Percentiles rank a stretch among this genome's conserved stretches.
Evolutionary conservation across 2,888 invertebrate species (phyloP).

Genomic region (Andrena hattorfiana): DNA sequence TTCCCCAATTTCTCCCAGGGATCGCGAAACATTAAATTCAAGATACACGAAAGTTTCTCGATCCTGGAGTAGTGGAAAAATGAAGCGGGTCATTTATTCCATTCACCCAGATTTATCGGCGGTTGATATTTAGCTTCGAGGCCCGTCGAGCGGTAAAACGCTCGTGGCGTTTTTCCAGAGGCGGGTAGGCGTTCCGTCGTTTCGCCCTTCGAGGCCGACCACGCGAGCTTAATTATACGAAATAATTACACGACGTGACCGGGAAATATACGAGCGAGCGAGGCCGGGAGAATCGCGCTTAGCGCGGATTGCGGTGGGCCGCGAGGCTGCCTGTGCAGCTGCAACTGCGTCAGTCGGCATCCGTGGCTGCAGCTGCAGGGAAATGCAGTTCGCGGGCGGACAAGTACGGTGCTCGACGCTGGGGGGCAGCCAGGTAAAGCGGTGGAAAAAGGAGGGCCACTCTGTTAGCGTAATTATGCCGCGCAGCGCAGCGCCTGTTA

Average conservation of each 20-base stretch:
- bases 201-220: constrained; percentile 25
- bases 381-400: constrained; percentile 53
- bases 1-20: too few relatives aligned
- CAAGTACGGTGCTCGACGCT: constrained; percentile 46
- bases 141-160: constrained; percentile 4
- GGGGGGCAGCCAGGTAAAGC: constrained; percentile 38
- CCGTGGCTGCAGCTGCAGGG: constrained; percentile 60
- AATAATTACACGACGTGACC: constrained; percentile 76
- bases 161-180: not conserved
- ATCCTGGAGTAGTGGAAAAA: too few relatives aligned
- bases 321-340: constrained; percentile 67
- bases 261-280: constrained; percentile 65
- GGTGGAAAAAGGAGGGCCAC: constrained; percentile 58
- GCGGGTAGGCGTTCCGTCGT: not conserved
- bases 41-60: too few relatives aligned
- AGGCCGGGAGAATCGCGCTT: constrained; percentile 65
- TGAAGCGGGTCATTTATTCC: too few relatives aligned
- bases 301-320: constrained; percentile 77
- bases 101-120: too few relatives aligned
- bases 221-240: constrained; percentile 77
- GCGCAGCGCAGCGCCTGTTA: constrained; percentile 35
- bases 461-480: constrained; percentile 68
- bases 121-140: not conserved
- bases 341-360: constrained; percentile 65
- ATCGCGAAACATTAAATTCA: too few relatives aligned